phyloP scores from a whole-genome alignment of 2,888 invertebrate genomes.

The Volucella bombylans region DNA sequence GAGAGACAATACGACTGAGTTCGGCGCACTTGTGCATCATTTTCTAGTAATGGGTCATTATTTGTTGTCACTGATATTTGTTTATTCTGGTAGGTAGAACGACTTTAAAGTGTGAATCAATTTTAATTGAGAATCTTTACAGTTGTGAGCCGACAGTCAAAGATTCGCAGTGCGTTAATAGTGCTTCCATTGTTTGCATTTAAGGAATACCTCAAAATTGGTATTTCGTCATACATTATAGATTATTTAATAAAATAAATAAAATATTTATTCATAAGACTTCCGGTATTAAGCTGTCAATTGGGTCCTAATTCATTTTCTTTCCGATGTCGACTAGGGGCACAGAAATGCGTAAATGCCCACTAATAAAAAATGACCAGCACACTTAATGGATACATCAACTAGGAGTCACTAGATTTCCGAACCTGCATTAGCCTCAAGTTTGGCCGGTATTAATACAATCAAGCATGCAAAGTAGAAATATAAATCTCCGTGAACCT shows the following conservation, averaged over 20 bases:
- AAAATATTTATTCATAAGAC: background rate
- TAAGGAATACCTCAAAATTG: conserved; percentile 78
- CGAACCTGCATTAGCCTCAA: no score
- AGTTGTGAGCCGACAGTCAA: conserved; percentile 74
- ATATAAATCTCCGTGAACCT: no score
- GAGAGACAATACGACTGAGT: conserved; percentile 82
- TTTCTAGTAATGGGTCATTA: conserved; percentile 86
- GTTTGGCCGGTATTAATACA: no score
- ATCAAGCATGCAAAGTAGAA: no score
- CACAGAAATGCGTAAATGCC: no score
- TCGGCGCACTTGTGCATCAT: conserved; percentile 83
- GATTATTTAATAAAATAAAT: conserved; percentile 72
- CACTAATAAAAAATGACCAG: no score
- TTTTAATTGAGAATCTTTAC: conserved; percentile 12
- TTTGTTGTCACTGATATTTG: conserved; percentile 85
- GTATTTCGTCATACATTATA: conserved; percentile 75
- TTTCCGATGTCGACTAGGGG: no score
- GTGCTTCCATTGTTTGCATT: conserved; percentile 77
- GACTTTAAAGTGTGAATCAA: background rate
- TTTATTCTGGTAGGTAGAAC: conserved; percentile 85
- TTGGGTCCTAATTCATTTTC: no score
- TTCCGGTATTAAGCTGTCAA: no score
- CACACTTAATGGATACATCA: no score
- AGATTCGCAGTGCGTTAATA: conserved; percentile 75
- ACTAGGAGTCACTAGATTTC: no score